Base-by-base conservation (phyloP, 1,140 invertebrate genomes). In the Drosophila serrata region DNA sequence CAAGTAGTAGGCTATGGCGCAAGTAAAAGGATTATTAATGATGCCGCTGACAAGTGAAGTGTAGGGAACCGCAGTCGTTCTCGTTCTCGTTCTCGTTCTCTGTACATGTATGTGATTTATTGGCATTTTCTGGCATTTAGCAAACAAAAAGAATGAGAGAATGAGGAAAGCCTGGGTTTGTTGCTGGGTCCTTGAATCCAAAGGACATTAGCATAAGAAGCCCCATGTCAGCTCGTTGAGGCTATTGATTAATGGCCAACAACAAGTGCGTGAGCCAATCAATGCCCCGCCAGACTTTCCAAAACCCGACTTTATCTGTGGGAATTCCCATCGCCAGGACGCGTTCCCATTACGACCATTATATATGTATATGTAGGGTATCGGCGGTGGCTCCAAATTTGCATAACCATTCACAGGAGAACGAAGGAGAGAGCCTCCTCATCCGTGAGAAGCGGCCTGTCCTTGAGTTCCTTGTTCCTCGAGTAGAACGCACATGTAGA, bases 1-100 rank as follows among this genome's bases (percentile, higher is more conserved):
- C n/a, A n/a, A n/a, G n/a, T n/a, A 85, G 81, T 84, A 85, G 79
- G 81, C 81, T 77, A 74, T 68, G 67, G 27, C 43, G 29, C 72
- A 78, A 81, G 85, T 74, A 88, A 88, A 90, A 88, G 84, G 84
- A 88, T 88, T 88, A 88, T 88, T 88, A 88, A 88, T 88, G 85
- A 85, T 88, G 73, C 77, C 75, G 85, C 85, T 88, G 85, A 88
- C 85, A 88, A 88, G 85, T 88, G 85, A 88, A 88, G 85, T 84
- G 85, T 39, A 46, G 48, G 48, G 45, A 46, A 46, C 57, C 60
- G 55, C 46, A 57, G 37, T 22, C 31, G 15, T 29, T 33, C 11
- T 55, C 24, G 46, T 24, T 19, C 12, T 33, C 63, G 1, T 7
- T 6, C 29, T 33, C 33, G 31, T 33, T 9, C 11, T 9, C 9